Percentiles rank a stretch among this genome's conserved stretches.
These are phyloP conservation scores for Pluvialis apricaria DNA, from an alignment of 2,113 vertebrate genomes.

Conservation along the genomic window DNA sequence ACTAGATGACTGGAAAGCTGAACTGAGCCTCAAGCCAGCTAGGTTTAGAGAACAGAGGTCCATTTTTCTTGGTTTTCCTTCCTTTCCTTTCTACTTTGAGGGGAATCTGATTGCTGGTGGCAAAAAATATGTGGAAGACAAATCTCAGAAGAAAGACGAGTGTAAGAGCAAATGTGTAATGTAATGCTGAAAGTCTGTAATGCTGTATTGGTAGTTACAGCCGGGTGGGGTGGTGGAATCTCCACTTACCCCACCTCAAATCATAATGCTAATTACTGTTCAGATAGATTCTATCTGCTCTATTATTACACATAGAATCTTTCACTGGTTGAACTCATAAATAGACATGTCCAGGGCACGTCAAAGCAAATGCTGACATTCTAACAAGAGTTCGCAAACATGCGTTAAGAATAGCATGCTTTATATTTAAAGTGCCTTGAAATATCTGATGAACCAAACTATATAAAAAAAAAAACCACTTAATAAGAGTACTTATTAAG, in stretches of 20 bases:
- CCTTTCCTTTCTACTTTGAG: not conserved
- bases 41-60: not conserved
- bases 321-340: not conserved
- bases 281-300: not conserved
- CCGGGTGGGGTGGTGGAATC: too few species aligned
- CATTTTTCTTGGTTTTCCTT: not conserved
- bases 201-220: not conserved
- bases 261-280: not conserved
- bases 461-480: not conserved
- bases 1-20: not conserved
- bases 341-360: not conserved
- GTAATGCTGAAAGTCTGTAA: not conserved
- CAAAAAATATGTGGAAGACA: accelerated
- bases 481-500: not conserved
- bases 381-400: not conserved
- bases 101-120: not conserved
- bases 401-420: not conserved
- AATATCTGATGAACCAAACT: not conserved
- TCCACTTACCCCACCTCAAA: not conserved
- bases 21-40: accelerated
- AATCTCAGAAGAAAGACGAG: not conserved
- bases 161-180: not conserved
- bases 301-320: not conserved
- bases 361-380: not conserved
- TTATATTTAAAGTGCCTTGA: not conserved